These are phyloP conservation scores for Mythimna impura DNA, from an alignment of 2,888 invertebrate genomes.

Conservation along the genomic window DNA sequence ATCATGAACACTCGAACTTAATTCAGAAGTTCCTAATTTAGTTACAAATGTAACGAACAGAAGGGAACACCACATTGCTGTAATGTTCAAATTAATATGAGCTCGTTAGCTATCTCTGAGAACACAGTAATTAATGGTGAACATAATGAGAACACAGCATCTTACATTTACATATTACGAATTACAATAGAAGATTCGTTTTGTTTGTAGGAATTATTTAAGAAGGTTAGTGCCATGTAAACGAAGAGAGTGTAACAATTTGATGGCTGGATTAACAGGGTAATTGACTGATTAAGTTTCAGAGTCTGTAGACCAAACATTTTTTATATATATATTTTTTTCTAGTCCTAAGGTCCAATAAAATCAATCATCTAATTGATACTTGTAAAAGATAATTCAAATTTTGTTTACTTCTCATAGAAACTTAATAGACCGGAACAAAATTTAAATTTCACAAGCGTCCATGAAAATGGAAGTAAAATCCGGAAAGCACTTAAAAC, in stretches of 20 bases:
- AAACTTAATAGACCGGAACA: slow-evolving; percentile 3
- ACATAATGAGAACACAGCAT: slow-evolving; percentile 19
- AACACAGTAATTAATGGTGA: slow-evolving; percentile 31
- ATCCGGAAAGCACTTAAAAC: slow-evolving; percentile 21
- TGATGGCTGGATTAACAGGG: neutral
- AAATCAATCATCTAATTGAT: neutral
- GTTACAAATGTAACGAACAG: neutral
- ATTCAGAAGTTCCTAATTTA: neutral
- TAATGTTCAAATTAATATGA: slow-evolving; percentile 26
- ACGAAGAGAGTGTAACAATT: slow-evolving; percentile 1
- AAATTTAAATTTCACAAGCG: slow-evolving; percentile 1
- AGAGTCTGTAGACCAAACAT: neutral
- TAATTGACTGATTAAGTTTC: neutral
- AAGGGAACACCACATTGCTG: neutral
- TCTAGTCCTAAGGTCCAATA: neutral
- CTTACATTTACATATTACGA: slow-evolving; percentile 3
- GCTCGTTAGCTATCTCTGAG: slow-evolving; percentile 1
- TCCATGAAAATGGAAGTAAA: slow-evolving; percentile 11
- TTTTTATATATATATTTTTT: neutral
- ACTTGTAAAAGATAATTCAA: neutral
- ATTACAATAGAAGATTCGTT: slow-evolving; percentile 25
- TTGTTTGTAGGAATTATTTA: slow-evolving; percentile 16
- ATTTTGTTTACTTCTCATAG: neutral
- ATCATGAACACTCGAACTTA: neutral
- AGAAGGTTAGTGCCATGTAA: slow-evolving; percentile 1